Evolutionary conservation across 2,797 vertebrate genomes (phyloP), one percentile per base, ranked within the genome.

Genomic region (Ispidina lecontei): DNA sequence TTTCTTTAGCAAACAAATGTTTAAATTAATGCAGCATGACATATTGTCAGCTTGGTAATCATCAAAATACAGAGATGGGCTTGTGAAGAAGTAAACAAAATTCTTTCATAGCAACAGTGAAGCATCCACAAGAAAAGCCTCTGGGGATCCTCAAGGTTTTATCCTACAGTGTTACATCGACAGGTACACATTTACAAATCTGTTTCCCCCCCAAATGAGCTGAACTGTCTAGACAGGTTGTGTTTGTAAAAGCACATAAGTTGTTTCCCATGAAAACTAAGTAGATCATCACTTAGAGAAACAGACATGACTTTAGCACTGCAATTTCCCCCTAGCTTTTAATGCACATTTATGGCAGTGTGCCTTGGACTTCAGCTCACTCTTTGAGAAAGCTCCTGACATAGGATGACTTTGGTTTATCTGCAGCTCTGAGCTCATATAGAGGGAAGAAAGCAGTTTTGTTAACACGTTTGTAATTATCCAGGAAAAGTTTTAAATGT

Each of bases 61-160:
- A 91, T 88, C 59, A 93, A 87, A 87, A 87, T 33, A 78, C 18
- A 88, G 68, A 88, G 29, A 89, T 56, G 33, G 11, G 12, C 68
- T 91, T 93, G 67, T 84, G 59, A 91, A 92, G 54, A 95, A 78
- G 74, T 87, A 97, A 94, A 93, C 79, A 94, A 95, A 95, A 94
- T 85, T 10, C 14, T 93, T 93, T 84, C 7, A 7, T 15, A 70
- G 69, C 26, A 89, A 83, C 54, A 78, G 49, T n/a, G 49, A 94
- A 90, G 54, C n/a, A 89, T 62, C 55, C 39, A 44, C 52, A 78
- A 6, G 35, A 84, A n/a, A 92, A 91, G 17, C 46, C 91, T 78
- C n/a, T 1, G 51, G 52, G 35, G 31, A 90, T 71, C 46, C 37
- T 56, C 63, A 54, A 35, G 56, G 25, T 73, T 95, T 95, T 89